Conservation (phyloP, 1,140 invertebrate genomes). For the Pseudobourletiella spinata region DNA sequence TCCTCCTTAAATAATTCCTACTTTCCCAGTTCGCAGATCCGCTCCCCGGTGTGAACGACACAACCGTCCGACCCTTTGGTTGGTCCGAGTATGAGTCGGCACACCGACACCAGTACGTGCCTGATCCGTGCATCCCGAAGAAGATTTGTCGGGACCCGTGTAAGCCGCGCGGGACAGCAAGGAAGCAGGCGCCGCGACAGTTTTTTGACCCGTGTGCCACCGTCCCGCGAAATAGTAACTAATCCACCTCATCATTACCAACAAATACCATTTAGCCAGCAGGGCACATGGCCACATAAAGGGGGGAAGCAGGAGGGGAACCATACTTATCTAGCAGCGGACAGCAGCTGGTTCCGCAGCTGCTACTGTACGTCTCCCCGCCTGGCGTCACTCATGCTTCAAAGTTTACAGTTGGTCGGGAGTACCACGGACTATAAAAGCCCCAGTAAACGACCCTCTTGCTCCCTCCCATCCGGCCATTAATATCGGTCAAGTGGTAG, state of each 20-base stretch:
- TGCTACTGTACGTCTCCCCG: too few relatives aligned
- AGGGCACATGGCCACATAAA: not conserved
- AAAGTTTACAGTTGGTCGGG: too few relatives aligned
- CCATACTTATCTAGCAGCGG: too few relatives aligned
- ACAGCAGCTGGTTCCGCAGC: too few relatives aligned
- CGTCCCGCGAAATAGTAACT: not conserved
- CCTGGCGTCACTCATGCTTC: too few relatives aligned
- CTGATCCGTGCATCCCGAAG: constrained; percentile 15
- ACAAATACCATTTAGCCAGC: not conserved
- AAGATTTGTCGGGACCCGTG: constrained; percentile 19
- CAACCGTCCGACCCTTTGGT: constrained; percentile 24
- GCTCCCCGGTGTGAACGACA: constrained; percentile 31
- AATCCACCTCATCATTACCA: not conserved
- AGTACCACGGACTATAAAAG: too few relatives aligned
- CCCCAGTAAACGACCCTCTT: too few relatives aligned
- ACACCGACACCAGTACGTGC: constrained; percentile 29
- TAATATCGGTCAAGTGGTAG: too few relatives aligned
- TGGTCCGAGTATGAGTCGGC: constrained; percentile 34
- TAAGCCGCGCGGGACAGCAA: constrained; percentile 6
- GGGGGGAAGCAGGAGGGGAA: too few relatives aligned
- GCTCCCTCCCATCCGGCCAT: too few relatives aligned
- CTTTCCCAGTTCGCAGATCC: constrained; percentile 29
- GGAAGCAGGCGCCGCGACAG: constrained; percentile 19
- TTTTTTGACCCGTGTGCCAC: constrained; percentile 16
- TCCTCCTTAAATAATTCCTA: not conserved